These are phyloP conservation scores for Tenualosa ilisha DNA, from an alignment of 2,797 vertebrate genomes.

Conservation along the genomic window DNA sequence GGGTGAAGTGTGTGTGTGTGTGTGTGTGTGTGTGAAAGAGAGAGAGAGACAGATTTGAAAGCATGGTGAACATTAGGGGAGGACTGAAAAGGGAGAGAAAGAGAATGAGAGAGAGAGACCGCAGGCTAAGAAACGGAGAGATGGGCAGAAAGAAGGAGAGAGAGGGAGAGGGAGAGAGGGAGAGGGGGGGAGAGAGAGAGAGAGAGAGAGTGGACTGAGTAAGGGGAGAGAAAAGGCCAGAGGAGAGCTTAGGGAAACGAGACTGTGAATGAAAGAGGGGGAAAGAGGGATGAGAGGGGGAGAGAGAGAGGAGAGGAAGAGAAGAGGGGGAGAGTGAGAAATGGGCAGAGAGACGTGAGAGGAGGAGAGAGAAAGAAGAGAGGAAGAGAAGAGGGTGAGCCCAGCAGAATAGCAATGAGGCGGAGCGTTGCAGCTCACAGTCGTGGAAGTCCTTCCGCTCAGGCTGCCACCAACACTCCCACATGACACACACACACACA, in stretches of 20 bases:
- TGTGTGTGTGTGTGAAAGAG: no score
- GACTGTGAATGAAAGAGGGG: neutral
- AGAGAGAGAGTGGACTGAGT: no score
- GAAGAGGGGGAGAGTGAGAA: neutral
- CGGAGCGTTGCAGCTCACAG: conserved; percentile 33
- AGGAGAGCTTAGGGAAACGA: neutral
- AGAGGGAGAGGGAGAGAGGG: no score
- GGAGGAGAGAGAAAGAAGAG: neutral
- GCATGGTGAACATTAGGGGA: no score
- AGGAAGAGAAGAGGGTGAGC: conserved; percentile 29
- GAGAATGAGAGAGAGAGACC: no score
- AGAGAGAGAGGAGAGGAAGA: no score
- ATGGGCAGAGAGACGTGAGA: neutral
- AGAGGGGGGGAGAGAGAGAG: no score
- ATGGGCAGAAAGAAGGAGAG: no score
- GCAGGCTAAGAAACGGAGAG: no score
- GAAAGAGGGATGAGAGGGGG: neutral
- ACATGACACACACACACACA: neutral
- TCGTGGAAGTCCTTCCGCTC: conserved; percentile 36
- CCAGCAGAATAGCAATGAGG: conserved; percentile 52
- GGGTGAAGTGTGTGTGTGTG: no score
- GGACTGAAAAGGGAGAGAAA: no score
- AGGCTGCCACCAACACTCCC: neutral
- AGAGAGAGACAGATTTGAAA: no score
- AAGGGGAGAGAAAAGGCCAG: neutral